Conservation (phyloP, 2,113 vertebrate genomes). For the Cochlearius cochlearius region DNA sequence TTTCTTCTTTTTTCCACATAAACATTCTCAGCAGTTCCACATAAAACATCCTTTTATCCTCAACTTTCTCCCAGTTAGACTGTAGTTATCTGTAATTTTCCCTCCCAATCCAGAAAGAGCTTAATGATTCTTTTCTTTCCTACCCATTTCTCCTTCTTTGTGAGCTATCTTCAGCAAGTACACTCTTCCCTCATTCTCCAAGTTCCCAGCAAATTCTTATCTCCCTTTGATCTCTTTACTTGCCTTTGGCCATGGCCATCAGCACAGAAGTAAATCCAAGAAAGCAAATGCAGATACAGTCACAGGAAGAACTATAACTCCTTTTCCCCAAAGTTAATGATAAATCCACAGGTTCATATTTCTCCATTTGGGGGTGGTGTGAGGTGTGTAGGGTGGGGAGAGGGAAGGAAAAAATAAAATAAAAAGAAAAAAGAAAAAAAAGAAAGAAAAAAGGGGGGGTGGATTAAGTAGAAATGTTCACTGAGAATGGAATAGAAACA, state of each 20-base stretch:
- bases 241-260: not conserved
- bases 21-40: not conserved
- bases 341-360: not conserved
- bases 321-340: not conserved
- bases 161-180: not conserved
- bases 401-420: fast-evolving
- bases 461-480: not conserved
- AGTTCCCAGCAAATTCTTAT: not conserved
- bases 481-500: not conserved
- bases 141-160: not conserved
- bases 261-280: not conserved
- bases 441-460: fast-evolving
- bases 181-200: not conserved
- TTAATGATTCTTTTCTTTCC: not conserved
- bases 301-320: not conserved
- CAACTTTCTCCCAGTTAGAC: not conserved
- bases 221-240: not conserved
- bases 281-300: not conserved
- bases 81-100: not conserved
- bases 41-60: not conserved
- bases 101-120: not conserved
- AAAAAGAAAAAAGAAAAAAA: no score
- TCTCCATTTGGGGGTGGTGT: not conserved
- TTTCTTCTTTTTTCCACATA: not conserved
- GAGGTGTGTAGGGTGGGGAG: no score